Conservation (phyloP, 2,113 vertebrate genomes). For the Dromaius novaehollandiae region DNA sequence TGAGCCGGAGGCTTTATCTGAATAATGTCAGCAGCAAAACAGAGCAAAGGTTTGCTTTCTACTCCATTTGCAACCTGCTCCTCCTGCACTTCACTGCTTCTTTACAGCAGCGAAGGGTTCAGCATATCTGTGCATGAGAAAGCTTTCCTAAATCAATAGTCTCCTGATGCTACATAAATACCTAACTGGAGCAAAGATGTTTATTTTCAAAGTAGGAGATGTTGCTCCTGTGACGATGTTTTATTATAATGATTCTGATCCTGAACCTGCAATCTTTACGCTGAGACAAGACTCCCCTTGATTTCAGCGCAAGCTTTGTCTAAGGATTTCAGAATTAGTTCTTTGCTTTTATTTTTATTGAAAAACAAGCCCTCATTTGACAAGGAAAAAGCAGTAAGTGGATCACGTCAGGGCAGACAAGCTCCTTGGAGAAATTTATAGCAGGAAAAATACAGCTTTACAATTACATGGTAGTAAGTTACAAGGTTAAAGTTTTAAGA, state of each 20-base stretch:
- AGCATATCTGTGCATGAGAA: constrained; percentile 12
- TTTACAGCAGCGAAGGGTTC: neutral
- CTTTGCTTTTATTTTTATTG: constrained; percentile 53
- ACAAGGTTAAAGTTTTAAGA: neutral
- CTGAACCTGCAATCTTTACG: constrained; percentile 41
- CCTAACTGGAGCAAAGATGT: constrained; percentile 55
- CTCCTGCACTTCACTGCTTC: neutral
- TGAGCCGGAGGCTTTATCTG: neutral
- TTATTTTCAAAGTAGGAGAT: constrained; percentile 59
- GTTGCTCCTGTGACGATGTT: constrained; percentile 41
- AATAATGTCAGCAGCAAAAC: neutral
- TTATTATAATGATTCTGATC: constrained; percentile 62
- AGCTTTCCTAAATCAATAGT: constrained; percentile 39
- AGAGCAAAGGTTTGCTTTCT: neutral
- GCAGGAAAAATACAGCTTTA: constrained; percentile 29
- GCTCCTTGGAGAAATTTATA: constrained; percentile 50
- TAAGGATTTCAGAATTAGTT: constrained; percentile 57
- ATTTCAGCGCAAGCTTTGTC: constrained; percentile 20
- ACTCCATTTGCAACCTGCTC: neutral
- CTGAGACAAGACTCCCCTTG: constrained; percentile 22
- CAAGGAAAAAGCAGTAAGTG: constrained; percentile 45
- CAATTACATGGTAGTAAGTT: neutral
- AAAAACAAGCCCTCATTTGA: constrained; percentile 40
- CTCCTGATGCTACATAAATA: constrained; percentile 56
- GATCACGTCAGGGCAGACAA: constrained; percentile 43